These are phyloP conservation scores for Cenopis cana DNA, from an alignment of 2,888 invertebrate genomes.

Conservation along the genomic window DNA sequence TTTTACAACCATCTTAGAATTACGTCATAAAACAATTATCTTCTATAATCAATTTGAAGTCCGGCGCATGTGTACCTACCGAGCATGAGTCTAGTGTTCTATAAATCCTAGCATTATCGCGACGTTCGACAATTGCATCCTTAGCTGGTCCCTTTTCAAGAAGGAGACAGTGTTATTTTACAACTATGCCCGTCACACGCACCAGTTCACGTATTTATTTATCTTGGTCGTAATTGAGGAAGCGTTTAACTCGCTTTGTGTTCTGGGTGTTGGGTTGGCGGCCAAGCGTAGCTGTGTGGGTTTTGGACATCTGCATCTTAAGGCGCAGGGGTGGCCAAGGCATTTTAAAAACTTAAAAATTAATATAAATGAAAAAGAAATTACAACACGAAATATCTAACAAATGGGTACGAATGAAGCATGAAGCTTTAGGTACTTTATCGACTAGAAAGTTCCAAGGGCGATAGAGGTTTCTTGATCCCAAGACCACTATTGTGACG, in stretches of 20 bases:
- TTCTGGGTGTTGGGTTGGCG: slow-evolving; percentile 52
- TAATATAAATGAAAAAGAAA: no score
- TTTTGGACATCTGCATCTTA: slow-evolving; percentile 8
- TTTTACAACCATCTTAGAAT: no score
- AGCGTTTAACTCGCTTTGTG: slow-evolving; percentile 63
- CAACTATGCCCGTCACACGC: slow-evolving; percentile 50
- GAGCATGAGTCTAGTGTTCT: slow-evolving; percentile 8
- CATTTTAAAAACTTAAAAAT: no score
- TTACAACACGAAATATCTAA: no score
- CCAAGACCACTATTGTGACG: no score
- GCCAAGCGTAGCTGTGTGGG: neutral
- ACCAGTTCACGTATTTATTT: slow-evolving; percentile 62
- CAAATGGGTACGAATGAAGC: no score
- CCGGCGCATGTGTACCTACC: neutral
- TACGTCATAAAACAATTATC: no score
- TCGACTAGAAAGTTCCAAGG: no score
- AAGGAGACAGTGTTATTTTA: slow-evolving; percentile 38
- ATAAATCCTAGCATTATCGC: slow-evolving; percentile 14
- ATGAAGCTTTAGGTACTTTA: no score
- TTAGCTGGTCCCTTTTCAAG: slow-evolving; percentile 32
- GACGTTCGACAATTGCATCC: slow-evolving; percentile 21
- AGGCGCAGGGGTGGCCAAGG: no score
- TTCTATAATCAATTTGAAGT: neutral
- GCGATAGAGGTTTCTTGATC: no score
- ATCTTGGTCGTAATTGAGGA: slow-evolving; percentile 76